Percentiles rank a stretch among this genome's conserved stretches.
Evolutionary conservation across 2,888 invertebrate genomes (phyloP).

Genomic region (Hecatera dysodea): DNA sequence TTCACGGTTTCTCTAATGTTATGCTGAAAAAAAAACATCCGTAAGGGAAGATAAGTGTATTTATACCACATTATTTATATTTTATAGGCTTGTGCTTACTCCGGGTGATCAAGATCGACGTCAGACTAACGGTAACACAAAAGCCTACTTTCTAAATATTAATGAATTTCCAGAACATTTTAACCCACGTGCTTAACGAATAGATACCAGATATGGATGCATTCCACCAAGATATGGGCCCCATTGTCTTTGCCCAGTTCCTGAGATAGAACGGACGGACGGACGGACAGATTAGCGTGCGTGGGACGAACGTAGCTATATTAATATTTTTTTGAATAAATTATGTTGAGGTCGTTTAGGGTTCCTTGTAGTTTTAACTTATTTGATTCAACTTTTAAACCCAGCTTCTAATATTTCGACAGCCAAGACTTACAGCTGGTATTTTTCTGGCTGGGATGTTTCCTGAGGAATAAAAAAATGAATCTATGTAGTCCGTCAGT

Average conservation of each 20-base stretch:
- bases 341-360: slow-evolving; percentile 71
- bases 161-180: slow-evolving; percentile 65
- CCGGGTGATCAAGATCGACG: slow-evolving; percentile 8
- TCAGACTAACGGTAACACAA: slow-evolving; percentile 49
- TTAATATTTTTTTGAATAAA: slow-evolving; percentile 76
- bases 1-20: too few relatives aligned
- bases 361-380: slow-evolving; percentile 51
- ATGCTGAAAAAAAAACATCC: too few relatives aligned
- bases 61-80: too few relatives aligned
- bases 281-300: slow-evolving; percentile 72
- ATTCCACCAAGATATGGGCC: slow-evolving; percentile 75
- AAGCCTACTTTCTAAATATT: slow-evolving; percentile 64
- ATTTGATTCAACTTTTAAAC: not conserved
- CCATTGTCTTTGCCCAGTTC: slow-evolving; percentile 76
- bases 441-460: too few relatives aligned
- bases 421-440: not conserved
- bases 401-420: not conserved
- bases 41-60: too few relatives aligned
- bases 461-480: too few relatives aligned
- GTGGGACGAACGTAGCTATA: slow-evolving; percentile 74
- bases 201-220: slow-evolving; percentile 70
- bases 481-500: too few relatives aligned
- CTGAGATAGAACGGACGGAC: slow-evolving; percentile 61
- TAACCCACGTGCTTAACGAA: slow-evolving; percentile 65
- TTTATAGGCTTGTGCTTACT: too few relatives aligned